Conservation (phyloP, 2,113 vertebrate genomes). For the Lates calcarifer region DNA sequence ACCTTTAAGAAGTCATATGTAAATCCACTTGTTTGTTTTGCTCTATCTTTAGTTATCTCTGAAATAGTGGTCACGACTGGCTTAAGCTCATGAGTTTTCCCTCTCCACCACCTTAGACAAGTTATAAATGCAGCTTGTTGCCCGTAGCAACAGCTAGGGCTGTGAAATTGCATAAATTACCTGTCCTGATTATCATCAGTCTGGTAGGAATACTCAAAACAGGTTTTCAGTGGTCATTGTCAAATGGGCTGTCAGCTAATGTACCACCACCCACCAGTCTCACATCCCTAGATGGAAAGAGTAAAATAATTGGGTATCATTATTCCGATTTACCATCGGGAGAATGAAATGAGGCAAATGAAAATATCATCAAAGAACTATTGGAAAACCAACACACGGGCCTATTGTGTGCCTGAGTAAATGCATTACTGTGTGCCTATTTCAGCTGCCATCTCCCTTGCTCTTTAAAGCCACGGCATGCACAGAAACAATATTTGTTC, state of each 20-base stretch:
- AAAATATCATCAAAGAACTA: conserved; percentile 60
- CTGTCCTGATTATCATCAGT: conserved; percentile 77
- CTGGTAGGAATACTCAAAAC: conserved; percentile 56
- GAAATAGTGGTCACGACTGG: conserved; percentile 56
- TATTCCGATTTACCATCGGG: conserved; percentile 64
- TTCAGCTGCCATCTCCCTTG: conserved; percentile 33
- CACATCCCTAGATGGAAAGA: conserved; percentile 46
- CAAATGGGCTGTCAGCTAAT: conserved; percentile 65
- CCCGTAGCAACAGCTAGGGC: conserved; percentile 81
- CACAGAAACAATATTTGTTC: conserved; percentile 6
- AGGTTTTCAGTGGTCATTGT: conserved; percentile 58
- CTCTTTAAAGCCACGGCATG: conserved; percentile 18
- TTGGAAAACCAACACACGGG: conserved; percentile 59
- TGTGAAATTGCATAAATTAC: conserved; percentile 84
- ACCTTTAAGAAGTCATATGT: conserved; percentile 39
- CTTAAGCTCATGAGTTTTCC: conserved; percentile 51
- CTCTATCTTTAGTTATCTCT: conserved; percentile 45
- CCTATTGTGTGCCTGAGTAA: conserved; percentile 49
- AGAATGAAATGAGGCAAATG: conserved; percentile 61
- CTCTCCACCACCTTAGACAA: conserved; percentile 60
- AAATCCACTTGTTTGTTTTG: conserved; percentile 37
- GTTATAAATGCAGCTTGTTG: conserved; percentile 80
- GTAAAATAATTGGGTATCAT: conserved; percentile 71
- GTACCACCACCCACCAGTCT: conserved; percentile 67
- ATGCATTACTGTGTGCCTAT: conserved; percentile 59